Percentiles rank a stretch among this genome's conserved stretches.
phyloP scores from a whole-genome alignment of 2,113 vertebrate genomes.

The Apeltes quadracus region DNA sequence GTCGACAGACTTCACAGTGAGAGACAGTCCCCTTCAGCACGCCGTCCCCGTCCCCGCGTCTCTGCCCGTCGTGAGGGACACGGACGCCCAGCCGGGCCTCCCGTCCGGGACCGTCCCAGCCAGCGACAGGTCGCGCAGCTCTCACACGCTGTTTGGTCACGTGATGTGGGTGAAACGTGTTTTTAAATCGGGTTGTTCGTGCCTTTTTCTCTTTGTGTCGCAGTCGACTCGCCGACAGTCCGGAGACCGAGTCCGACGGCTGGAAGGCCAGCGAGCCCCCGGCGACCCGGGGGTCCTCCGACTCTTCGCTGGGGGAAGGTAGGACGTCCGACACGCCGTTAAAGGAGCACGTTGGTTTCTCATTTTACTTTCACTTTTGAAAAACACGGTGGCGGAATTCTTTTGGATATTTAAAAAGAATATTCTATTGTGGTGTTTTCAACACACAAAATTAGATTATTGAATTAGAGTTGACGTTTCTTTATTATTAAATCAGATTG shows the following conservation, averaged over 20 bases:
- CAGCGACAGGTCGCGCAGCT: slow-evolving; percentile 83
- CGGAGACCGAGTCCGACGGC: slow-evolving; percentile 83
- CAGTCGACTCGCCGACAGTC: slow-evolving; percentile 71
- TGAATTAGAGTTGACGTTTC: no score
- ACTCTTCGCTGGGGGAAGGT: slow-evolving; percentile 89
- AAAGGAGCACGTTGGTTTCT: no score
- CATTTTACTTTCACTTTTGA: no score
- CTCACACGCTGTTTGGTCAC: neutral
- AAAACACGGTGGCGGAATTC: no score
- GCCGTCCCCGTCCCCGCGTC: slow-evolving; percentile 75
- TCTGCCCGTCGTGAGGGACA: slow-evolving; percentile 81
- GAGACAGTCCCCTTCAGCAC: slow-evolving; percentile 74
- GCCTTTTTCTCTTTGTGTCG: slow-evolving; percentile 1
- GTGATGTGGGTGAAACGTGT: no score
- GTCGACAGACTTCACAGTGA: slow-evolving; percentile 85
- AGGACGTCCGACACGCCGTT: neutral
- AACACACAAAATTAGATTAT: no score
- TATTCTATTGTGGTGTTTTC: no score
- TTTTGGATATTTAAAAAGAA: no score
- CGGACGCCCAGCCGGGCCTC: slow-evolving; percentile 44
- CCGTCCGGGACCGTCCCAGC: slow-evolving; percentile 82
- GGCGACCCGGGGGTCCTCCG: slow-evolving; percentile 82
- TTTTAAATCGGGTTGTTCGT: neutral
- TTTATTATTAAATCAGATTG: no score
- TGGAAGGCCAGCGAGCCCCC: slow-evolving; percentile 79